phyloP scores from a whole-genome alignment of 1,140 invertebrate genomes.

The Aphelenchoides fujianensis region DNA sequence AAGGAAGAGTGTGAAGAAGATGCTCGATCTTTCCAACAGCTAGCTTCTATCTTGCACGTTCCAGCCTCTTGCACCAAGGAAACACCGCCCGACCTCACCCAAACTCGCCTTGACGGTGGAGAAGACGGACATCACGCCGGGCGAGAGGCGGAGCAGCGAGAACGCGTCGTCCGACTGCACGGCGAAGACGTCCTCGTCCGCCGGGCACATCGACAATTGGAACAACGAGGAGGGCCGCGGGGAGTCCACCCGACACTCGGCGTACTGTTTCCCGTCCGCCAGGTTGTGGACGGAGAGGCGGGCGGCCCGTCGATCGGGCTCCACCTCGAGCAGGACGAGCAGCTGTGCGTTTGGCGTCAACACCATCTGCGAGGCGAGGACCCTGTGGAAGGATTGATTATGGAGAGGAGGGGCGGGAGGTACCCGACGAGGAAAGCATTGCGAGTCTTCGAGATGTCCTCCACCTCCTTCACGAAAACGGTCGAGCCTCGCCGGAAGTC shows the following conservation, averaged over 20 bases:
- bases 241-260: slow-evolving; percentile 14
- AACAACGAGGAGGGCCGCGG: slow-evolving; percentile 7
- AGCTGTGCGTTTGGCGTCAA: slow-evolving; percentile 25
- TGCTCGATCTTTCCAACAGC: too few relatives aligned
- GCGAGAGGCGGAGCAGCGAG: slow-evolving; percentile 10
- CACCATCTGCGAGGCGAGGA: slow-evolving; percentile 28
- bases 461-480: slow-evolving; percentile 24
- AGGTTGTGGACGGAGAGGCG: slow-evolving; percentile 13
- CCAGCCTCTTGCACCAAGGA: too few relatives aligned
- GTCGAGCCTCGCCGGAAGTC: slow-evolving; percentile 28
- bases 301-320: slow-evolving; percentile 14
- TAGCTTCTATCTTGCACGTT: too few relatives aligned
- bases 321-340: slow-evolving; percentile 21
- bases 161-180: slow-evolving; percentile 31
- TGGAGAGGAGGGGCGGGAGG: neutral
- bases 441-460: slow-evolving; percentile 23
- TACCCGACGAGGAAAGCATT: slow-evolving; percentile 25
- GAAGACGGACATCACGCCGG: slow-evolving; percentile 19
- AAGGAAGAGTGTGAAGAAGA: too few relatives aligned
- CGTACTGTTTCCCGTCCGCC: slow-evolving; percentile 26
- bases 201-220: slow-evolving; percentile 34
- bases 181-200: slow-evolving; percentile 35
- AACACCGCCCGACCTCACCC: too few relatives aligned
- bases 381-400: slow-evolving; percentile 20
- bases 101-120: slow-evolving; percentile 36